Evolutionary conservation across 2,113 vertebrate species (phyloP).

Genomic region (Ptychochromis oligacanthus): DNA sequence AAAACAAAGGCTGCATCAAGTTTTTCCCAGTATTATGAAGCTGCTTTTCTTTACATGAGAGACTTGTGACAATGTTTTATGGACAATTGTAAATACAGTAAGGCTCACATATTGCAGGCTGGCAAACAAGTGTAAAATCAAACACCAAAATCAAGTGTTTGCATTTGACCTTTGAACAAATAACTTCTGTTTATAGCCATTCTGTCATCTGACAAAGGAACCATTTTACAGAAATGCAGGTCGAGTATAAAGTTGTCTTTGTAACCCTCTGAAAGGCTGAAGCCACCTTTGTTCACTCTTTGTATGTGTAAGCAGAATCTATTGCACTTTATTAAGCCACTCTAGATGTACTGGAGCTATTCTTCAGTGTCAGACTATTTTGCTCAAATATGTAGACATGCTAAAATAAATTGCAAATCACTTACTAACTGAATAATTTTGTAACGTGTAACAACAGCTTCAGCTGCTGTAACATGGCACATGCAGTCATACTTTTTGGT

Average conservation of each 20-base stretch:
- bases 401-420: not conserved
- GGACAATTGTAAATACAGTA: not conserved
- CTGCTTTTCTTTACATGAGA: not conserved
- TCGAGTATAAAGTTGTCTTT: not conserved
- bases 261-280: not conserved
- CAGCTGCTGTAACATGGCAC: too few relatives aligned
- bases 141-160: not conserved
- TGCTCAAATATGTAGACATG: not conserved
- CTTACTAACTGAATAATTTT: not conserved
- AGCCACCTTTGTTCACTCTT: not conserved
- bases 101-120: not conserved
- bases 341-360: not conserved
- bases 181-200: fast-evolving
- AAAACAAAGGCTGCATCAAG: not conserved
- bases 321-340: not conserved
- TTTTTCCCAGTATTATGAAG: too few relatives aligned
- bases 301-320: not conserved
- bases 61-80: too few relatives aligned
- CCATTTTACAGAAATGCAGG: not conserved
- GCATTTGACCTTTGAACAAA: not conserved
- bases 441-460: too few relatives aligned
- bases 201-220: not conserved
- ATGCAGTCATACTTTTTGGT: too few relatives aligned
- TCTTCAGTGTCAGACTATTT: fast-evolving
- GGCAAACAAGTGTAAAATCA: too few relatives aligned